Evolutionary conservation across 2,113 vertebrate genomes (phyloP).

Genomic region (Mesembrinibis cayennensis): DNA sequence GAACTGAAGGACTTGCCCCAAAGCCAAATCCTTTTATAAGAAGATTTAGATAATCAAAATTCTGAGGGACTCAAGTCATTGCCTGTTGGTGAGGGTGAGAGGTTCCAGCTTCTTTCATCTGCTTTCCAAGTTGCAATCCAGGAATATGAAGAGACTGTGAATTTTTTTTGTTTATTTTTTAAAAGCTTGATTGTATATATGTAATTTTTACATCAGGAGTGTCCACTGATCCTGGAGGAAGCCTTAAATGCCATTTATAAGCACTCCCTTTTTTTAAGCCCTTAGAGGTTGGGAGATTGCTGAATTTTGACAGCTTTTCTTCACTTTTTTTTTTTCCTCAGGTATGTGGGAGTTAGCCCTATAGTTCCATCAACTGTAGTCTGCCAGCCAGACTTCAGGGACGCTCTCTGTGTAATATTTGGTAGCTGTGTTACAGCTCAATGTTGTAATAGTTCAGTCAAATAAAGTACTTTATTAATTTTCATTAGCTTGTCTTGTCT

Average conservation of each 20-base stretch:
- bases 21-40: not conserved
- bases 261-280: not conserved
- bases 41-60: not conserved
- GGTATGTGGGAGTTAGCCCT: conserved; percentile 30
- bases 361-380: not conserved
- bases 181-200: conserved; percentile 11
- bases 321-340: conserved; percentile 43
- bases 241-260: not conserved
- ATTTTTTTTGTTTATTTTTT: not conserved
- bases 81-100: not conserved
- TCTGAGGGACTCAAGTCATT: not conserved
- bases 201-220: conserved; percentile 10
- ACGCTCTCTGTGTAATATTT: not conserved
- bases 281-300: not conserved
- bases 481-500: conserved; percentile 27
- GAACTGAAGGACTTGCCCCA: conserved; percentile 4
- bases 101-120: not conserved
- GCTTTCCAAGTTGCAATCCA: not conserved
- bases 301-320: not conserved
- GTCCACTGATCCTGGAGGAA: not conserved
- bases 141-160: not conserved
- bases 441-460: conserved; percentile 11
- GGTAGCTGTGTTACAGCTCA: conserved; percentile 45
- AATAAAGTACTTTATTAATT: conserved; percentile 59
- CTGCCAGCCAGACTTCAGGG: conserved; percentile 36